phyloP scores from a whole-genome alignment of 2,113 vertebrate species.

The Callorhinus ursinus region DNA sequence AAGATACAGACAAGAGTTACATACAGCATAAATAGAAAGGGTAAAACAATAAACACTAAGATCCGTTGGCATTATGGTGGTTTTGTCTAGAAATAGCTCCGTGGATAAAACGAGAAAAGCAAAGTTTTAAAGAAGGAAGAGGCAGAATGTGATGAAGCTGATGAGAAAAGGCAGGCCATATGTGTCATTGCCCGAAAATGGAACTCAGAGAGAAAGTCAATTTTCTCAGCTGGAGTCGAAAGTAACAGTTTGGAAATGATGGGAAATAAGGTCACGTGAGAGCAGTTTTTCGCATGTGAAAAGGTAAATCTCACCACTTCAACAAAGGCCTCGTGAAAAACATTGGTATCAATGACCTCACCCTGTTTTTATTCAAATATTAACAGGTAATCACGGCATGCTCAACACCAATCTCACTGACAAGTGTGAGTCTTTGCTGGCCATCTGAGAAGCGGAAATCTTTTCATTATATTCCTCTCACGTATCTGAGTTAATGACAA shows the following conservation, averaged over 20 bases:
- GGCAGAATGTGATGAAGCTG: background rate
- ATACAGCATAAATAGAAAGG: background rate
- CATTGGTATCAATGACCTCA: background rate
- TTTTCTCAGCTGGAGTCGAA: constrained; percentile 55
- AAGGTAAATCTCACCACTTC: constrained; percentile 38
- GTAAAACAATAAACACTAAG: constrained; percentile 23
- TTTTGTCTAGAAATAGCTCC: constrained; percentile 20
- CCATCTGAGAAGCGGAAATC: constrained; percentile 6
- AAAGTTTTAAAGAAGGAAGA: constrained; percentile 8
- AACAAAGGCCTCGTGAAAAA: background rate
- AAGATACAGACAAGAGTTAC: background rate
- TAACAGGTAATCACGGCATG: background rate
- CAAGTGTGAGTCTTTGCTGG: background rate
- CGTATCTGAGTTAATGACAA: constrained; percentile 24
- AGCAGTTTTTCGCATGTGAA: background rate
- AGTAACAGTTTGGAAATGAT: background rate
- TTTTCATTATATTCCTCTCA: constrained; percentile 38
- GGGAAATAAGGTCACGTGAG: background rate
- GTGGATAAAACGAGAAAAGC: background rate
- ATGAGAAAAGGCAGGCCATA: background rate
- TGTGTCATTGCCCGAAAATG: background rate
- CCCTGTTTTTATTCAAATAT: constrained; percentile 22
- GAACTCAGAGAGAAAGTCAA: background rate
- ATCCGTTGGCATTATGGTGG: background rate
- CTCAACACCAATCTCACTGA: background rate